Base-by-base conservation (phyloP, 2,888 invertebrate species). In the Melangyna quadrimaculata region DNA sequence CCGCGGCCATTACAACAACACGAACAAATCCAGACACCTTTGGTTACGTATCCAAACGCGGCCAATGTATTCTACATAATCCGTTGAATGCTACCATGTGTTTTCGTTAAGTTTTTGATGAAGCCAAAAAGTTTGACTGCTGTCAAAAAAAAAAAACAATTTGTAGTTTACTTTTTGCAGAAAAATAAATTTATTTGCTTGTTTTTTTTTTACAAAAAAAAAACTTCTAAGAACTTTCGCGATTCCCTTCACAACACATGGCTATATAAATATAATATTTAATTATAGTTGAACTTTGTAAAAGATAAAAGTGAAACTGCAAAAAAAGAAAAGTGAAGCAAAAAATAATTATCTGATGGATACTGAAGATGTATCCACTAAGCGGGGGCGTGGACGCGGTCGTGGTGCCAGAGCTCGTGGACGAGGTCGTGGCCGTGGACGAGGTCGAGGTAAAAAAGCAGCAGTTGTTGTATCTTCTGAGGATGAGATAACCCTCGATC, bases 391-490 rank as follows among this genome's bases (percentile, higher is more conserved):
- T 14, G 91, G 91, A 14, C 90, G 92, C 51, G 92, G 91, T 32
- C 90, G 92, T 3, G 91, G 91, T 22, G 88, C 95, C 89, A 94
- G 95, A 89, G 92, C 94, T 48, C 94, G 96, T 72, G 96, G 96
- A 22, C 93, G 96, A 89, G 95, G 96, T 61, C 94, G 96, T 37
- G 96, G 96, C n/a, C 93, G 96, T 40, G 96, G 96, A 27, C 94
- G 96, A 37, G 96, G 96, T 70, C 93, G 96, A 84, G 95, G 96
- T 19, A 97, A 96, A 91, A 95, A 95, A 67, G 94, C 94, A 0
- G 90, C 90, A 59, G 96, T 96, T 93, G 95, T 95, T 27, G 93
- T 94, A 93, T 95, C 93, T 88, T 95, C 94, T 91, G 95, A 93
- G 87, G 94, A 94, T 74, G 94, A 94, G 89, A 93, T 93, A 77